Evolutionary conservation across 30 jellyfish, hydroid and myxozoan species (phyloP), one percentile per base, ranked within the genome.

Genomic region (Aurelia sp.): DNA sequence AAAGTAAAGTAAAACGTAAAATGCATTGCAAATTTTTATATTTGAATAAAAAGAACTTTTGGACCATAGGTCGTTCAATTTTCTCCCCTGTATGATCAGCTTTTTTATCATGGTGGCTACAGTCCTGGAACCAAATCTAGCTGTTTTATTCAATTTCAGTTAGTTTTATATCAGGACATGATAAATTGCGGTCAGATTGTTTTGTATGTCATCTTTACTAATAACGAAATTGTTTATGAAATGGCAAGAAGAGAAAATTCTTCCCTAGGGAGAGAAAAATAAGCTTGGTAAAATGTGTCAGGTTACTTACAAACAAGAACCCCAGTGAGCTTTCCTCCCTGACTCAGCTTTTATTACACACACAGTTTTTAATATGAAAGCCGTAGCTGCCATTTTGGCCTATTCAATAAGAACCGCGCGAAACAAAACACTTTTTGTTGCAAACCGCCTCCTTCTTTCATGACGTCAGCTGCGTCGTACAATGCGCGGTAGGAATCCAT

Each of bases 381-480:
- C 20, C n/a, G 8, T 55, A 9, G 30, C 27, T 51, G 73, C 4
- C 59, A 51, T 11, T 53, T 23, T 15, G 30, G 31, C 71, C 37
- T 11, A n/a, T 60, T 13, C 52, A 71, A 71, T 66, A 37, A 71
- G 21, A 80, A 69, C 83, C 44, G 74, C 57, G 81, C 76, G 33
- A 59, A 67, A 47, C 83, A 80, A 66, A 18, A 67, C 52, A 20
- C 20, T 19, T 6, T 40, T n/a, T 17, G 73, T 62, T 66, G 48
- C 53, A 57, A 44, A 19, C 88, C 83, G 90, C 90, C 83, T 51
- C 10, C 67, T 80, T 57, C 83, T 15, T 80, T 80, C 78, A 51
- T 80, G 90, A 80, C 90, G 90, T 80, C 83, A 80, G 73, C 63
- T 65, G 76, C 79, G 23, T 30, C 11, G 52, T 0, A 63, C 83